phyloP scores from a whole-genome alignment of 2,113 vertebrate species.

The Mobula hypostoma region DNA sequence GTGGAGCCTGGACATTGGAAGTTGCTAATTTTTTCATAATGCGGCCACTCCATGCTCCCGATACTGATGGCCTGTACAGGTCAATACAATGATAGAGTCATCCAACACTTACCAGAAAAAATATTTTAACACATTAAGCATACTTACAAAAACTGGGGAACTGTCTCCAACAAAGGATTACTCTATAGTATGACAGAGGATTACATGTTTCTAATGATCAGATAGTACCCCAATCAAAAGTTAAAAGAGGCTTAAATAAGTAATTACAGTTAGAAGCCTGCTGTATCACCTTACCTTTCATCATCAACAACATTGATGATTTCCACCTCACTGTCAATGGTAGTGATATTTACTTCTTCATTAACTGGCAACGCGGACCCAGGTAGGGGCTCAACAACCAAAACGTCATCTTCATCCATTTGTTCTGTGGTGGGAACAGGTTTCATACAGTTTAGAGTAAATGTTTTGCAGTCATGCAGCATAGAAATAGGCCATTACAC shows the following conservation, averaged over 20 bases:
- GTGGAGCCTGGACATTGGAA: not conserved
- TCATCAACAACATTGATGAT: constrained; percentile 36
- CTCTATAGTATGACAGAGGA: not conserved
- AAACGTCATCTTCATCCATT: constrained; percentile 31
- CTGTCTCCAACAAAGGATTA: not conserved
- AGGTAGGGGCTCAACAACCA: constrained; percentile 30
- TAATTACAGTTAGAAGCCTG: not conserved
- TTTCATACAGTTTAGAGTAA: not conserved
- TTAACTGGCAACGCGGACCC: constrained; percentile 21
- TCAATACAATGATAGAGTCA: not conserved
- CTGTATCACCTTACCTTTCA: not conserved
- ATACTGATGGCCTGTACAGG: not conserved
- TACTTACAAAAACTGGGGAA: not conserved
- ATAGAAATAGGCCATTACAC: not conserved
- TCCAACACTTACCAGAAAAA: not conserved
- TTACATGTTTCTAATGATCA: not conserved
- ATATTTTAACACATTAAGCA: not conserved
- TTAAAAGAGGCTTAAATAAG: too few species aligned
- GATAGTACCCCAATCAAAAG: not conserved
- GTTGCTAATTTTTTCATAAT: not conserved
- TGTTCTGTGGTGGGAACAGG: not conserved
- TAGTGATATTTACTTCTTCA: constrained; percentile 33
- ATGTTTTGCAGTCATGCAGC: not conserved
- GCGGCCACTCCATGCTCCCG: constrained; percentile 7
- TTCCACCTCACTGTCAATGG: constrained; percentile 28